A percentile compares a stretch with the other conserved stretches of the same genome.
These are phyloP conservation scores for Phytoseiulus persimilis DNA, from an alignment of 2,888 invertebrate genomes.

Conservation along the genomic window DNA sequence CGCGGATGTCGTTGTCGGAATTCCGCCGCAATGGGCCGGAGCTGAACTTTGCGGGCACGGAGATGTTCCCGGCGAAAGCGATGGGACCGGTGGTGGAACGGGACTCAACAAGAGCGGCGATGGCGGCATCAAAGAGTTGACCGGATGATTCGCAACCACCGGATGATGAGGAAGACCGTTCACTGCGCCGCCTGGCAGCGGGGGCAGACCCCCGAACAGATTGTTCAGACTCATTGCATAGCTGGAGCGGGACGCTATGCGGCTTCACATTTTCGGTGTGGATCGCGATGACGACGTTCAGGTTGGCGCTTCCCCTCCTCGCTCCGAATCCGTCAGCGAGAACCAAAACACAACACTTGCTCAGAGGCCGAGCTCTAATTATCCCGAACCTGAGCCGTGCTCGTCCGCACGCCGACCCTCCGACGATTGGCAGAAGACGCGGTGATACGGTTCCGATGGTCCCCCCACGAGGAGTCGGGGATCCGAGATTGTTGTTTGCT, in stretches of 20 bases:
- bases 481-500: background rate
- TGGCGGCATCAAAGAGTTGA: background rate
- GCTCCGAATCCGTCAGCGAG: background rate
- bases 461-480: background rate
- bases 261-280: background rate
- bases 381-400: background rate
- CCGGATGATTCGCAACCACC: background rate
- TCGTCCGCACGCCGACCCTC: background rate
- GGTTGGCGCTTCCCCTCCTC: background rate
- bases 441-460: background rate
- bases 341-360: no score
- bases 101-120: background rate
- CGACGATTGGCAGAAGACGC: background rate
- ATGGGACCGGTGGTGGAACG: background rate
- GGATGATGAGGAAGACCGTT: background rate
- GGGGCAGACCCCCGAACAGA: background rate
- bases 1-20: background rate
- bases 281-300: background rate
- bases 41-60: background rate
- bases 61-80: background rate
- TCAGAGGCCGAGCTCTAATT: no score
- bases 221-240: constrained; percentile 5
- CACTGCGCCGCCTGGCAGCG: background rate
- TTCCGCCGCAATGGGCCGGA: background rate
- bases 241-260: background rate